Conservation (phyloP, 2,888 invertebrate species). For the Oscheius myriophilus region DNA sequence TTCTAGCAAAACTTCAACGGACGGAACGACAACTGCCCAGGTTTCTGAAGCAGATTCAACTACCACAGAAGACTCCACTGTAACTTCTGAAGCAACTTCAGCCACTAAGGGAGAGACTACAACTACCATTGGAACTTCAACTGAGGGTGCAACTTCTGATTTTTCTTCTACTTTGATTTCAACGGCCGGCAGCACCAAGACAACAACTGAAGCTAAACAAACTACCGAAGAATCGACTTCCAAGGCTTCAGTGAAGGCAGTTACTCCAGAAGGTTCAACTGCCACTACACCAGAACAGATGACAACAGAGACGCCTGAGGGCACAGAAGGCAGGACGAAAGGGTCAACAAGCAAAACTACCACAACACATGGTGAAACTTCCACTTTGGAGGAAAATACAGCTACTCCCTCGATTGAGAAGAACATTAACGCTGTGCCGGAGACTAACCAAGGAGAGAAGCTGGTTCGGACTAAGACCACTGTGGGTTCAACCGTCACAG, state of each 20-base stretch:
- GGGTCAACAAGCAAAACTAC: neutral
- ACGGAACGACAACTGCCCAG: neutral
- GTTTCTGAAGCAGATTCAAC: conserved; percentile 2
- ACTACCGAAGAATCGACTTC: no score
- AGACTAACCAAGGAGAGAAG: neutral
- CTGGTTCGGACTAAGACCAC: neutral
- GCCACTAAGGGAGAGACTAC: neutral
- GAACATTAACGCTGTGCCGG: neutral
- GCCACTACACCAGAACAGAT: no score
- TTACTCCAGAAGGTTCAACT: no score
- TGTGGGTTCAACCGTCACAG: neutral
- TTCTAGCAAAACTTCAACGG: neutral
- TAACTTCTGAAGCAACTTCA: neutral
- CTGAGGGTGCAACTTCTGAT: no score
- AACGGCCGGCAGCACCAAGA: neutral
- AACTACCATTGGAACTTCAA: no score
- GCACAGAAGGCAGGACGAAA: neutral
- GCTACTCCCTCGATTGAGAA: neutral
- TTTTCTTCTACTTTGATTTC: neutral
- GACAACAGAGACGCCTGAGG: neutral
- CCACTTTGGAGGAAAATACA: neutral
- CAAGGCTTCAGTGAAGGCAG: no score
- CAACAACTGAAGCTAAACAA: neutral
- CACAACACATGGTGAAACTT: neutral
- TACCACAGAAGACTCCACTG: neutral